These are phyloP conservation scores for Drosophila meridionalis DNA, from an alignment of 2,888 invertebrate species.

Conservation along the genomic window DNA sequence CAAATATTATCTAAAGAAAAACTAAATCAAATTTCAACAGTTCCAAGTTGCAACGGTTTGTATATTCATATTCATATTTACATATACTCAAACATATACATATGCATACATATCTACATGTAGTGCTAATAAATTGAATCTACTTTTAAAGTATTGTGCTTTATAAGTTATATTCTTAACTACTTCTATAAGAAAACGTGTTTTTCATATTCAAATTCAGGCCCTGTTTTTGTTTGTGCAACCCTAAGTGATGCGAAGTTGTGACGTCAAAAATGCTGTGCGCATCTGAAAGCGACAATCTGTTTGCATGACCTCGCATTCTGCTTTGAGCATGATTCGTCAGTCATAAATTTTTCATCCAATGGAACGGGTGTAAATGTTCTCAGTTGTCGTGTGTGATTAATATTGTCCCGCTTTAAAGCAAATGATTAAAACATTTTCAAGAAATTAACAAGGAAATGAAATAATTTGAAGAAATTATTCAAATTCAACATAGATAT, in stretches of 20 bases:
- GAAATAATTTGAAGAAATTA: not conserved
- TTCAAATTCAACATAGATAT: not conserved
- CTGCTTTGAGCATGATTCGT: slow-evolving; percentile 13
- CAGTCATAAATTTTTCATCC: slow-evolving; percentile 20
- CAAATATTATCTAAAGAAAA: no score
- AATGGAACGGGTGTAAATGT: not conserved
- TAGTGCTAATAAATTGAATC: no score
- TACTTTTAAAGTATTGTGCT: no score
- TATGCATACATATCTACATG: no score
- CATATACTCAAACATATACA: no score
- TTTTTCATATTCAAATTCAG: not conserved
- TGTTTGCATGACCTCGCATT: slow-evolving; percentile 13
- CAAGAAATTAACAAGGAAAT: not conserved
- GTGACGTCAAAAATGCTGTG: slow-evolving; percentile 34
- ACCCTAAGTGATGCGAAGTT: slow-evolving; percentile 11
- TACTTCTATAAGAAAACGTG: no score
- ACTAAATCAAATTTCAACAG: no score
- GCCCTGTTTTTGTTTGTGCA: slow-evolving; percentile 9
- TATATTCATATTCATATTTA: no score
- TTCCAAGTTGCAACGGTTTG: no score
- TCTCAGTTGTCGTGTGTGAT: slow-evolving; percentile 13
- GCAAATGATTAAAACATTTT: not conserved
- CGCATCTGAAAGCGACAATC: slow-evolving; percentile 5
- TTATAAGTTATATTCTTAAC: no score
- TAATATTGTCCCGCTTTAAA: not conserved